Percentiles rank a stretch among this genome's conserved stretches.
Conservation (phyloP, 2,113 vertebrate genomes). For the Benitochromis conjunctus region DNA sequence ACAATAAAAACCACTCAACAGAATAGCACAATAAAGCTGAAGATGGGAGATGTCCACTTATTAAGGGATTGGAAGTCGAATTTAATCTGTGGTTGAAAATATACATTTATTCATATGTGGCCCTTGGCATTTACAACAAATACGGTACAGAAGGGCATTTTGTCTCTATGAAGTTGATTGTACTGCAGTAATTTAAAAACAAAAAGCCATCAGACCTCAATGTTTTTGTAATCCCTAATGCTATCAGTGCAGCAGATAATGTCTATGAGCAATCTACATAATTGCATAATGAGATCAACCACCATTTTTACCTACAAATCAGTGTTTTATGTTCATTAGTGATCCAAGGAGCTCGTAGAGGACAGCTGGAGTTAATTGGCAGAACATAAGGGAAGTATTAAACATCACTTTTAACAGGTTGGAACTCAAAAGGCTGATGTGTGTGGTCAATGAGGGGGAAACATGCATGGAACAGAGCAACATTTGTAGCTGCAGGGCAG, state of each 20-base stretch:
- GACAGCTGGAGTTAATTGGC: slow-evolving; percentile 34
- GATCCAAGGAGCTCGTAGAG: not conserved
- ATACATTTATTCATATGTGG: not conserved
- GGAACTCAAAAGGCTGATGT: slow-evolving; percentile 20
- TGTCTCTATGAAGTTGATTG: not conserved
- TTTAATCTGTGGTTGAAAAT: not conserved
- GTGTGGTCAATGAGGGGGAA: slow-evolving; percentile 33
- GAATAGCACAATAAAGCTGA: not conserved
- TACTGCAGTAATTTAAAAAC: not conserved
- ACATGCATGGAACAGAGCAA: not conserved
- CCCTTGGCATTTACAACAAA: not conserved
- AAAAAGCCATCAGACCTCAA: not conserved
- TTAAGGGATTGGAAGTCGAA: not conserved
- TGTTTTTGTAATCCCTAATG: not conserved
- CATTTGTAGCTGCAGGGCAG: not conserved
- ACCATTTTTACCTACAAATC: slow-evolving; percentile 12
- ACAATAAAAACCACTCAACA: not conserved
- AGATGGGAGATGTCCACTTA: not conserved
- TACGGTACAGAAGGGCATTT: not conserved
- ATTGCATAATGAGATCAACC: slow-evolving; percentile 21
- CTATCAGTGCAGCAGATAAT: slow-evolving; percentile 2
- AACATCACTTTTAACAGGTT: slow-evolving; percentile 40
- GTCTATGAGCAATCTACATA: slow-evolving; percentile 16
- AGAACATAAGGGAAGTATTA: slow-evolving; percentile 47
- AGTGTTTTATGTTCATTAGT: slow-evolving; percentile 20